Percentiles rank a stretch among this genome's conserved stretches.
Conservation (phyloP, 2,888 invertebrate species). For the Apamea monoglypha region DNA sequence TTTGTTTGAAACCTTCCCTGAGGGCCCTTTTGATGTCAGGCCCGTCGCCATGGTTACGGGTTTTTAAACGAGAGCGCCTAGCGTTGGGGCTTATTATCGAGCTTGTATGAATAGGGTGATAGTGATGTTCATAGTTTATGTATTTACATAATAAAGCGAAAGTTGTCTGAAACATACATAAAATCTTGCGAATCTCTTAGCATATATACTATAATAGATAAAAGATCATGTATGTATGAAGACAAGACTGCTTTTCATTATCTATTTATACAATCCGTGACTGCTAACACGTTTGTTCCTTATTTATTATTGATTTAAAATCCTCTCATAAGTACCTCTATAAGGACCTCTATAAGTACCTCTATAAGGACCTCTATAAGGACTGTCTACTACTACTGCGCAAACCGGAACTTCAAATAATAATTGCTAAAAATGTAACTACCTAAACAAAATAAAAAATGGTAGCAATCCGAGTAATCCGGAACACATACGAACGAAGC, state of each 20-base stretch:
- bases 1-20: conserved; percentile 46
- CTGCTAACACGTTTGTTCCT: neutral
- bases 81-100: conserved; percentile 27
- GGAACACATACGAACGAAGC: neutral
- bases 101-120: conserved; percentile 23
- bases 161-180: too few species aligned
- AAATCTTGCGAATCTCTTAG: too few species aligned
- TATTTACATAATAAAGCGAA: neutral
- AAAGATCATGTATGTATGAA: neutral
- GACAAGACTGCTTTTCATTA: neutral
- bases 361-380: too few species aligned
- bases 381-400: too few species aligned
- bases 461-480: too few species aligned
- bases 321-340: too few species aligned
- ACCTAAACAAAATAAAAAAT: neutral
- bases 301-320: neutral
- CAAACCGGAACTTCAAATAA: neutral
- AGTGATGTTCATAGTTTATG: conserved; percentile 8
- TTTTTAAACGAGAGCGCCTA: conserved; percentile 40
- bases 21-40: conserved; percentile 48
- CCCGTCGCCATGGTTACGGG: conserved; percentile 37
- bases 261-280: neutral
- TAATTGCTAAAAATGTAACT: neutral
- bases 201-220: neutral
- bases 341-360: too few species aligned